Percentiles rank a stretch among this genome's conserved stretches.
These are phyloP conservation scores for Leptothorax acervorum DNA, from an alignment of 2,888 invertebrate genomes.

Conservation along the genomic window DNA sequence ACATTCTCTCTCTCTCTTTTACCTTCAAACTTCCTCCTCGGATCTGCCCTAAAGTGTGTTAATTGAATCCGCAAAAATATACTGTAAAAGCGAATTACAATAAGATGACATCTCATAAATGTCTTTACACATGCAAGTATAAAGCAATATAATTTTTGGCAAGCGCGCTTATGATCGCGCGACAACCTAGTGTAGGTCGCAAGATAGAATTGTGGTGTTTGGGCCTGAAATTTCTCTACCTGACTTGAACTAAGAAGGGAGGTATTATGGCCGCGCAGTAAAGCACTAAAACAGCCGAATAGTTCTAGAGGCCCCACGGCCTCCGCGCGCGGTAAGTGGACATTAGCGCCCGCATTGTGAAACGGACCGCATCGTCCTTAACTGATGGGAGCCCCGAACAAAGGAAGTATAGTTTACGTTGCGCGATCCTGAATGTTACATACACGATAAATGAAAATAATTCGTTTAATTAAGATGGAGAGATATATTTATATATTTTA, in stretches of 20 bases:
- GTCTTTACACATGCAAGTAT: not conserved
- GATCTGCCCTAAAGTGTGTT: not conserved
- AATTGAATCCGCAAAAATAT: not conserved
- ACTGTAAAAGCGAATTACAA: not conserved
- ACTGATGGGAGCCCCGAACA: conserved; percentile 58
- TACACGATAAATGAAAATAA: not conserved
- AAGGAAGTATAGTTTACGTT: conserved; percentile 54
- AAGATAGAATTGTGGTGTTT: conserved; percentile 55
- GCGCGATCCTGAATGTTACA: conserved; percentile 5
- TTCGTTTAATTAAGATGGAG: not conserved
- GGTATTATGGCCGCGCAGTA: conserved; percentile 75
- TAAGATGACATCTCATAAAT: not conserved
- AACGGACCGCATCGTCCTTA: conserved; percentile 75
- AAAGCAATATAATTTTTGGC: conserved; percentile 30
- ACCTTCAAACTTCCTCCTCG: not conserved
- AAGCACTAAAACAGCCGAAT: conserved; percentile 78
- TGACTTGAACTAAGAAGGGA: conserved; percentile 62
- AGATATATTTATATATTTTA: not conserved
- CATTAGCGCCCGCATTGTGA: conserved; percentile 81
- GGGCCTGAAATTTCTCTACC: conserved; percentile 61
- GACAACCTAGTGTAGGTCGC: conserved; percentile 49
- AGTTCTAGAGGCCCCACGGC: conserved; percentile 64
- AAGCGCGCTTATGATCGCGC: conserved; percentile 10
- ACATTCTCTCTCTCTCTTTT: not conserved
- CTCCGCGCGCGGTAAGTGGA: conserved; percentile 72